Evolutionary conservation across 2,888 invertebrate species (phyloP), one percentile per base, ranked within the genome.

Genomic region (Lacanobia oleracea): DNA sequence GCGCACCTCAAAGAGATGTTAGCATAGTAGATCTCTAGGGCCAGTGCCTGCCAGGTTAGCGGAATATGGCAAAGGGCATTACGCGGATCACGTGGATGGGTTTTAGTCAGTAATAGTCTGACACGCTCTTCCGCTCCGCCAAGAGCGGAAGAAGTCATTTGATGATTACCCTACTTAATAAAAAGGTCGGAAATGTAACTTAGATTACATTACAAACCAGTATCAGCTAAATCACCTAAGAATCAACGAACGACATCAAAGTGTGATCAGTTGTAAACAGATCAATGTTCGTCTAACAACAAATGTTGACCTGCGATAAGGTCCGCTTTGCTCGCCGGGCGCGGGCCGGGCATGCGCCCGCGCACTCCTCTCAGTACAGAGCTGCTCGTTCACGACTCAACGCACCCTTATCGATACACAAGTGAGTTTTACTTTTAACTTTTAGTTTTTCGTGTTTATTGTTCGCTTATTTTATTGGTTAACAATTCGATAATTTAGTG

Each of bases 331-430:
- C 62, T 65, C 74, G 56, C 61, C 27, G 16, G 69, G 62, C 18
- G 56, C 57, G 63, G 43, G 57, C 18, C 62, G 59, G 53, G 6
- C 37, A 10, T 72, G 72, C 73, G 79, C 62, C 48, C 16, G 60
- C 75, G 60, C 7, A 27, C 57, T 51, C 56, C 77, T 81, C 86
- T 72, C 85, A 79, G 85, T 83, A 63, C 78, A 71, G 62, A 77
- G 63, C 79, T 75, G 75, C 75, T 64, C 72, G 76, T 76, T 67
- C 71, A 75, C 68, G 77, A 75, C 79, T 67, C 86, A 83, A 85
- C 87, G 87, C 84, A 85, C 83, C 83, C 83, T 87, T 90, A 89
- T 88, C 80, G 33, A 53, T 72, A 74, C 81, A 86, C 82, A 83
- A 90, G 90, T 90, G 77, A 90, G 89, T 90, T 63, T 61, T 75